phyloP scores from a whole-genome alignment of 2,888 invertebrate species.

The Papilio protenor region DNA sequence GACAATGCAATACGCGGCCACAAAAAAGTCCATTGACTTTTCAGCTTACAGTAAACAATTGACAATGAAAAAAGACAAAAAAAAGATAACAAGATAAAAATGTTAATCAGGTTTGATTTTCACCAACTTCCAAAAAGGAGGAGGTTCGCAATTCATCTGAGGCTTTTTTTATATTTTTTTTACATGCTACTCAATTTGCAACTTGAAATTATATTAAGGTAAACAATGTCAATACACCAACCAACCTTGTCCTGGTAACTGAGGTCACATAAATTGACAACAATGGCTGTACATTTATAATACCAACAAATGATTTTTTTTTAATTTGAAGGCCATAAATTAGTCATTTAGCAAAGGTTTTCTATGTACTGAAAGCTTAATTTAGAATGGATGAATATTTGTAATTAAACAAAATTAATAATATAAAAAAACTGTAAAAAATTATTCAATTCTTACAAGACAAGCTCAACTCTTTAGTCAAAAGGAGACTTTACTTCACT shows the following conservation, averaged over 20 bases:
- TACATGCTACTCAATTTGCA: not conserved
- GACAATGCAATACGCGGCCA: not conserved
- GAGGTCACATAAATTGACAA: constrained; percentile 39
- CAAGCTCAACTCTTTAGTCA: not conserved
- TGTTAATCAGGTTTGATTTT: not conserved
- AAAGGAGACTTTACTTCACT: not conserved
- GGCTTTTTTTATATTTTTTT: not conserved
- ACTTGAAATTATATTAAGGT: not conserved
- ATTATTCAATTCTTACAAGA: not conserved
- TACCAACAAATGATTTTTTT: not conserved
- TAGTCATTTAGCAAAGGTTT: not conserved
- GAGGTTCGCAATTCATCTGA: too few species aligned
- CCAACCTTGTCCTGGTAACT: constrained; percentile 34
- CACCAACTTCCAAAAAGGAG: too few species aligned
- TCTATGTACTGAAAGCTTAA: not conserved
- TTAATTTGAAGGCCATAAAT: not conserved
- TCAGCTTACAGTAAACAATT: constrained; percentile 20
- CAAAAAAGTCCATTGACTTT: constrained; percentile 20
- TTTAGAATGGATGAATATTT: not conserved
- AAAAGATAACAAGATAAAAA: not conserved
- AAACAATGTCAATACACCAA: constrained; percentile 11
- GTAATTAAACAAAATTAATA: not conserved
- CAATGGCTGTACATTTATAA: constrained; percentile 6
- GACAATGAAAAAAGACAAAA: not conserved
- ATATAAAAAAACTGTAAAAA: not conserved